These are phyloP conservation scores for Cantharis nigra DNA, from an alignment of 2,888 invertebrate genomes.

Conservation along the genomic window DNA sequence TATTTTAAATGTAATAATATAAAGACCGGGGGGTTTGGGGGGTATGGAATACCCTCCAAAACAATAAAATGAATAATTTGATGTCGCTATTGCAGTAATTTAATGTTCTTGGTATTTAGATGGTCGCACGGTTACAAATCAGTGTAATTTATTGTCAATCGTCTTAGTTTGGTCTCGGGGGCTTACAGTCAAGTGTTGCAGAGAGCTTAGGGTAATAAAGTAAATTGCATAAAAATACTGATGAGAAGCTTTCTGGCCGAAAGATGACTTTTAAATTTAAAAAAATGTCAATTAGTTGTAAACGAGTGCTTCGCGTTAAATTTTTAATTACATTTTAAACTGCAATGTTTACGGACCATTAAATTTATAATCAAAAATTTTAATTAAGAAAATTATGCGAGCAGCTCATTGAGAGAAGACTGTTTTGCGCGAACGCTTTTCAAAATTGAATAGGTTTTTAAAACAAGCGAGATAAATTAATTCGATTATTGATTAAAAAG, in stretches of 20 bases:
- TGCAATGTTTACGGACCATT: neutral
- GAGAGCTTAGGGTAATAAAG: no score
- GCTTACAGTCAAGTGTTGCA: no score
- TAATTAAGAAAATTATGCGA: neutral
- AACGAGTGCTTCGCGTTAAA: neutral
- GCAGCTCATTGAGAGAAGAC: neutral
- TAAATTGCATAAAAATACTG: no score
- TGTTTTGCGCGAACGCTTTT: neutral
- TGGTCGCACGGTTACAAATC: no score
- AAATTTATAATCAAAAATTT: neutral
- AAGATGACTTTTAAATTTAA: neutral
- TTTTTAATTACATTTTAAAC: neutral
- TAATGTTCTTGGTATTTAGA: no score
- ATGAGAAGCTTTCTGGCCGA: neutral
- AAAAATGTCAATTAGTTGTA: neutral
- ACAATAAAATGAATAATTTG: no score
- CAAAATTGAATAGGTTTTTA: neutral
- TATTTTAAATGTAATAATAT: no score
- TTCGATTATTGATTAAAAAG: slow-evolving; percentile 12
- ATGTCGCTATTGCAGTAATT: no score
- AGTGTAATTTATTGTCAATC: no score
- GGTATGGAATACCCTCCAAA: no score
- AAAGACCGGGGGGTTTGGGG: no score
- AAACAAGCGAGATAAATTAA: slow-evolving; percentile 1
- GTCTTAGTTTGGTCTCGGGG: no score